phyloP scores from a whole-genome alignment of 2,797 vertebrate genomes.

The Lagorchestes hirsutus region DNA sequence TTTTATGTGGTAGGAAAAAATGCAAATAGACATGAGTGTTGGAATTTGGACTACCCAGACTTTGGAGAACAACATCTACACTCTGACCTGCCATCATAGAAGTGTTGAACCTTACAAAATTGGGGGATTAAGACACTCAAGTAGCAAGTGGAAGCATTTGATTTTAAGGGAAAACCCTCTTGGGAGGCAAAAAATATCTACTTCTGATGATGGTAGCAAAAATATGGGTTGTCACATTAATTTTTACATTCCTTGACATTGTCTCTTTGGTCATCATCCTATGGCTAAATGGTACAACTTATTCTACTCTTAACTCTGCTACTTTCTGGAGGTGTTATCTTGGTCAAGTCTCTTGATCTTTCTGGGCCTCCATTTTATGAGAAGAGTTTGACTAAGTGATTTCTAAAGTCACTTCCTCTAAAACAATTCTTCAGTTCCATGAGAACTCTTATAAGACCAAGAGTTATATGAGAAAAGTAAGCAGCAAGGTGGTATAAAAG shows the following conservation, averaged over 20 bases:
- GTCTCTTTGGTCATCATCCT: neutral
- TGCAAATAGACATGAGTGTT: neutral
- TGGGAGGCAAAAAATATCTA: neutral
- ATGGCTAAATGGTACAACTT: neutral
- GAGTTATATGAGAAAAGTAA: neutral
- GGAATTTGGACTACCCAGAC: neutral
- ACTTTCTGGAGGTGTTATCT: neutral
- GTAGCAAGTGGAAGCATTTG: neutral
- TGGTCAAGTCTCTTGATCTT: neutral
- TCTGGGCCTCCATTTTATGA: neutral
- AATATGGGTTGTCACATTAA: neutral
- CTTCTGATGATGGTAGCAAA: neutral
- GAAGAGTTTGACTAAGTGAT: neutral
- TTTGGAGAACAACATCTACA: neutral
- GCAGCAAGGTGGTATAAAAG: neutral
- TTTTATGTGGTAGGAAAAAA: neutral
- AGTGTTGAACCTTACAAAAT: neutral
- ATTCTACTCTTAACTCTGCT: neutral
- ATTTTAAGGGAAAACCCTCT: neutral
- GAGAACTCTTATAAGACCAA: neutral
- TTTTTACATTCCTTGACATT: neutral
- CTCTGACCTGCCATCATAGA: neutral
- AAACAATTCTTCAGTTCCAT: neutral
- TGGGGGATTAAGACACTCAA: neutral
- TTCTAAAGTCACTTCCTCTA: neutral